Percentiles rank a stretch among this genome's conserved stretches.
phyloP scores from a whole-genome alignment of 1,140 invertebrate genomes.

The Fopius arisanus region DNA sequence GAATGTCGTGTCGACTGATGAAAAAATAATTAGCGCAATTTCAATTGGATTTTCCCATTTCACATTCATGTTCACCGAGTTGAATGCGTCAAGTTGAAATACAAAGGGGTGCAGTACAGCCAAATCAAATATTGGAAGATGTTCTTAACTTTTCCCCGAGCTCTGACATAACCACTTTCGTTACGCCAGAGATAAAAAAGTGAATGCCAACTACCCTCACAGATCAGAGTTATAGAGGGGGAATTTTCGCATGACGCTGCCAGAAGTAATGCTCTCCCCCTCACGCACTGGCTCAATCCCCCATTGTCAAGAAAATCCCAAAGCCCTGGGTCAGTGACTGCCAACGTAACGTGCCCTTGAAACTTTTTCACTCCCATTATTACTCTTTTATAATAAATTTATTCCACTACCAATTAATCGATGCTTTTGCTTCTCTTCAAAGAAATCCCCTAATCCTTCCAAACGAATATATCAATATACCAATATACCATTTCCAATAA shows the following conservation, averaged over 20 bases:
- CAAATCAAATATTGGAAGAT: slow-evolving; percentile 26
- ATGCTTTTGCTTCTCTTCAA: not conserved
- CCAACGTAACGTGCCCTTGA: slow-evolving; percentile 5
- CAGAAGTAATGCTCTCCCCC: not conserved
- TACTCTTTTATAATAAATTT: not conserved
- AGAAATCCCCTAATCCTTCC: too few species aligned
- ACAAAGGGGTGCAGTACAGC: not conserved
- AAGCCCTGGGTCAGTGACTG: slow-evolving; percentile 32
- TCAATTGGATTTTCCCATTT: too few species aligned
- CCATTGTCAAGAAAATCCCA: not conserved
- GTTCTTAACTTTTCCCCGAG: slow-evolving; percentile 15
- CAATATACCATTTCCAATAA: too few species aligned
- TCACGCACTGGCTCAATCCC: not conserved
- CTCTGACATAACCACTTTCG: not conserved
- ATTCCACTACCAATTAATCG: not conserved
- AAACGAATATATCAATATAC: too few species aligned
- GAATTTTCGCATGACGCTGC: not conserved
- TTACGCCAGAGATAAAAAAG: slow-evolving; percentile 23
- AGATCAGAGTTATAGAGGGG: slow-evolving; percentile 25
- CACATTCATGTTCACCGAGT: too few species aligned
- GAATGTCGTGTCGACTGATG: not conserved
- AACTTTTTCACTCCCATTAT: not conserved
- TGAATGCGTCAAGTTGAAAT: too few species aligned
- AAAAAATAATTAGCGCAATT: too few species aligned
- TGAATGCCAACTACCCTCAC: slow-evolving; percentile 19